Evolutionary conservation across 1,140 invertebrate genomes (phyloP).

Genomic region (Leptinotarsa lineolata): DNA sequence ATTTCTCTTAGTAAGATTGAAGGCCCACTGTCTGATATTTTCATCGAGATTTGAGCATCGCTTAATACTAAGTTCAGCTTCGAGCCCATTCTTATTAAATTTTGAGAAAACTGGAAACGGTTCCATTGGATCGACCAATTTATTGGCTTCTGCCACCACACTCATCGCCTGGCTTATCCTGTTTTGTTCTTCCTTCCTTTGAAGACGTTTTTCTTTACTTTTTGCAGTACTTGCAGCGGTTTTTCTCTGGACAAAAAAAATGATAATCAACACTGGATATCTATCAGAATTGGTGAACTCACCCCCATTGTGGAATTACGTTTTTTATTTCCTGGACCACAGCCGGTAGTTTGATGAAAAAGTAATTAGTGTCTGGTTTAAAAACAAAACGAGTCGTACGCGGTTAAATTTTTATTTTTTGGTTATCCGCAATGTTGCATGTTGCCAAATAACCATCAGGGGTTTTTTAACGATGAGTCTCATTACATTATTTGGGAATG

Average conservation of each 20-base stretch:
- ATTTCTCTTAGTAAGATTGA: slow-evolving; percentile 64
- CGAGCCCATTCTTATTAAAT: slow-evolving; percentile 55
- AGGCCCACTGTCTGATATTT: slow-evolving; percentile 58
- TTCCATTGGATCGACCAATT: slow-evolving; percentile 54
- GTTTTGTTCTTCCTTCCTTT: slow-evolving; percentile 56
- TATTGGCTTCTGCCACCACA: slow-evolving; percentile 55
- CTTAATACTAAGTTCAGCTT: slow-evolving; percentile 50
- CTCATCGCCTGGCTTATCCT: slow-evolving; percentile 51
- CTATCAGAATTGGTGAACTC: background rate
- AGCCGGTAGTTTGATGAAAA: background rate
- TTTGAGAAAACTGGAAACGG: slow-evolving; percentile 55
- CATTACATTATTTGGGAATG: too few species aligned
- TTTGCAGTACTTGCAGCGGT: slow-evolving; percentile 45
- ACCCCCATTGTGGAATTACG: slow-evolving; percentile 15
- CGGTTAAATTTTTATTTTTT: slow-evolving; percentile 6
- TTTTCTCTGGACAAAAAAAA: slow-evolving; percentile 39
- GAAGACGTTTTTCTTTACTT: slow-evolving; percentile 56
- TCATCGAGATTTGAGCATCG: slow-evolving; percentile 45
- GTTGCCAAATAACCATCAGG: too few species aligned
- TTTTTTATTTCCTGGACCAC: background rate
- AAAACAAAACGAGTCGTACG: background rate
- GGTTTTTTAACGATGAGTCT: too few species aligned
- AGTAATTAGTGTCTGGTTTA: background rate
- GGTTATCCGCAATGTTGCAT: background rate
- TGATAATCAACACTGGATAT: background rate